A percentile compares a stretch with the other conserved stretches of the same genome.
Conservation (phyloP, 1,140 invertebrate species). For the Laupala kohalensis region DNA sequence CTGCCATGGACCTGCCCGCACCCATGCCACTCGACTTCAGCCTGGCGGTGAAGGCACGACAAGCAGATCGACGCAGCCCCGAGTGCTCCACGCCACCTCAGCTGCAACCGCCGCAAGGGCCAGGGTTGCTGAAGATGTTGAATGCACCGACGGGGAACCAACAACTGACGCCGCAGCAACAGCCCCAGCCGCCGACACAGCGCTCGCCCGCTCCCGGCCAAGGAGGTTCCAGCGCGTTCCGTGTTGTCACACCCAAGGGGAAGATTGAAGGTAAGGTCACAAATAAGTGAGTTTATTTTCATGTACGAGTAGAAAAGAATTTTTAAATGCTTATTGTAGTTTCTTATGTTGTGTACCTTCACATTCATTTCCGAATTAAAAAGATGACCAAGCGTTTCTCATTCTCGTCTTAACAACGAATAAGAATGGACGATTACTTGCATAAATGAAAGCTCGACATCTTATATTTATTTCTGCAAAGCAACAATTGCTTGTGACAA, state of each 20-base stretch:
- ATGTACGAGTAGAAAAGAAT: neutral
- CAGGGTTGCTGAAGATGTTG: neutral
- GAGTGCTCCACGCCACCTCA: neutral
- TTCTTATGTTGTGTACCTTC: too few relatives aligned
- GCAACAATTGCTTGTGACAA: too few relatives aligned
- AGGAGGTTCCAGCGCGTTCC: constrained; percentile 23
- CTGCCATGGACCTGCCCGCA: constrained; percentile 6
- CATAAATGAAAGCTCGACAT: too few relatives aligned
- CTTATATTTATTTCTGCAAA: too few relatives aligned
- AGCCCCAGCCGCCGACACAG: neutral
- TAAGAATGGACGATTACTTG: too few relatives aligned
- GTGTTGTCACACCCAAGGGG: constrained; percentile 25
- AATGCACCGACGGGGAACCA: neutral
- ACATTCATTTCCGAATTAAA: too few relatives aligned
- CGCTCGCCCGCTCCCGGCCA: neutral
- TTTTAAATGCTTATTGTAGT: too few relatives aligned
- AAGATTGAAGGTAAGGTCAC: constrained; percentile 18
- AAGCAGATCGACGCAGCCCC: neutral
- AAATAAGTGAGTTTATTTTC: neutral
- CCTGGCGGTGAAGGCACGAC: constrained; percentile 4
- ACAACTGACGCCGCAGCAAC: constrained; percentile 1
- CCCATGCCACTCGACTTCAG: constrained; percentile 17
- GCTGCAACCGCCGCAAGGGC: neutral
- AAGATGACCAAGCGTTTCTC: too few relatives aligned
- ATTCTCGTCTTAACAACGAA: too few relatives aligned